Percentiles rank a stretch among this genome's conserved stretches.
Conservation (phyloP, 2,888 invertebrate genomes). For the Heliconius sara region DNA sequence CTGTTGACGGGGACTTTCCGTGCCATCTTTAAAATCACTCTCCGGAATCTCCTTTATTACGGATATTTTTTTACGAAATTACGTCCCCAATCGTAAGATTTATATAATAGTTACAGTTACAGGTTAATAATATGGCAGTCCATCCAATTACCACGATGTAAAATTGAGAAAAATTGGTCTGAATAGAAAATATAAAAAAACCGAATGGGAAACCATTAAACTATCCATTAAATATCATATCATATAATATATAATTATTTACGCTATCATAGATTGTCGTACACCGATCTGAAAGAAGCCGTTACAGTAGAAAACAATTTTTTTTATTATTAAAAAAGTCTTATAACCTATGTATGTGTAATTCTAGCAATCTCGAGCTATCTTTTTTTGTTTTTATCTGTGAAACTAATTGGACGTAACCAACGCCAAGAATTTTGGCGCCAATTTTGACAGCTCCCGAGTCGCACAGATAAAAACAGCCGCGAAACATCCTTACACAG, state of each 20-base stretch:
- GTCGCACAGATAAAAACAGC: slow-evolving; percentile 62
- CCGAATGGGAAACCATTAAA: slow-evolving; percentile 64
- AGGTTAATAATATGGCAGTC: slow-evolving; percentile 79
- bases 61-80: background rate
- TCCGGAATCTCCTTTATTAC: background rate
- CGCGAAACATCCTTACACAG: slow-evolving; percentile 64
- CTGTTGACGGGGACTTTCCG: slow-evolving; percentile 34
- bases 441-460: slow-evolving; percentile 53
- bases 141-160: slow-evolving; percentile 74
- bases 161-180: slow-evolving; percentile 82
- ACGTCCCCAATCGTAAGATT: slow-evolving; percentile 49
- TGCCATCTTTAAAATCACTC: slow-evolving; percentile 8
- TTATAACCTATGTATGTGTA: slow-evolving; percentile 72
- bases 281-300: slow-evolving; percentile 78
- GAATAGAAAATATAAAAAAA: slow-evolving; percentile 66
- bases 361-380: slow-evolving; percentile 76
- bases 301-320: slow-evolving; percentile 77
- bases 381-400: slow-evolving; percentile 59
- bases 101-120: slow-evolving; percentile 59
- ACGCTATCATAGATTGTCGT: slow-evolving; percentile 65
- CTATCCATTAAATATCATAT: slow-evolving; percentile 68
- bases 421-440: slow-evolving; percentile 46
- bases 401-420: slow-evolving; percentile 53
- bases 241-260: slow-evolving; percentile 58
- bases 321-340: slow-evolving; percentile 75